Evolutionary conservation across 2,797 vertebrate genomes (phyloP).

Genomic region (Sebastes iracundus): DNA sequence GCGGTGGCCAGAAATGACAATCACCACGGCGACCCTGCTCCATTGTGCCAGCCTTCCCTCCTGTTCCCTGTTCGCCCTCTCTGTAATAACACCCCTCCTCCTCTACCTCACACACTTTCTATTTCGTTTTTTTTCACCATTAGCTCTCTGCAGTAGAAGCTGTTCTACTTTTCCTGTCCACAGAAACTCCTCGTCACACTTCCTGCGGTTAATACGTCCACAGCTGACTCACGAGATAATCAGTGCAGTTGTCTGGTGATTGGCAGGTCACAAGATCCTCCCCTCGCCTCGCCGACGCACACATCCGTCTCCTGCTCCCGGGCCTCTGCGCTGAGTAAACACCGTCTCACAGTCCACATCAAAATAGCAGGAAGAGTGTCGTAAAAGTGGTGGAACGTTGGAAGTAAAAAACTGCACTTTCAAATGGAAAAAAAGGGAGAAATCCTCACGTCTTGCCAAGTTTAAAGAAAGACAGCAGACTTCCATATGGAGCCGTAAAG

Average conservation of each 20-base stretch:
- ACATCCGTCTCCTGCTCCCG: slow-evolving; percentile 4
- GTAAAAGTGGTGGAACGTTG: slow-evolving; percentile 51
- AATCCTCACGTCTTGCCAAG: slow-evolving; percentile 20
- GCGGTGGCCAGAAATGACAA: slow-evolving; percentile 52
- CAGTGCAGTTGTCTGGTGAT: slow-evolving; percentile 5
- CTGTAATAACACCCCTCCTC: slow-evolving; percentile 19
- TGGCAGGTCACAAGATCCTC: slow-evolving; percentile 35
- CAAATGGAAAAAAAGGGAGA: slow-evolving; percentile 31
- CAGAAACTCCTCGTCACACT: background rate
- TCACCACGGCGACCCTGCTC: slow-evolving; percentile 22
- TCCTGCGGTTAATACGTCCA: slow-evolving; percentile 17
- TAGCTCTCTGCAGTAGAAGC: background rate
- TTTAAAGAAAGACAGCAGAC: slow-evolving; percentile 31
- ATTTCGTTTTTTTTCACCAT: background rate
- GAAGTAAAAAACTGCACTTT: slow-evolving; percentile 35
- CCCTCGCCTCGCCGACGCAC: background rate
- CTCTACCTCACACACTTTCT: background rate
- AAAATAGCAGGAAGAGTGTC: slow-evolving; percentile 61
- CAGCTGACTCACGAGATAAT: slow-evolving; percentile 20
- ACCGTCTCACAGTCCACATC: slow-evolving; percentile 37
- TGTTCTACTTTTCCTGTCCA: background rate
- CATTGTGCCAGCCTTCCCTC: slow-evolving; percentile 56
- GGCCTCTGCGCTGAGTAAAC: slow-evolving; percentile 44
- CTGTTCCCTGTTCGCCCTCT: slow-evolving; percentile 30
- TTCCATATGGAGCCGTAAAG: slow-evolving; percentile 38